Percentiles rank a stretch among this genome's conserved stretches.
Conservation (phyloP, 2,888 invertebrate species). For the Eurytoma californica region DNA sequence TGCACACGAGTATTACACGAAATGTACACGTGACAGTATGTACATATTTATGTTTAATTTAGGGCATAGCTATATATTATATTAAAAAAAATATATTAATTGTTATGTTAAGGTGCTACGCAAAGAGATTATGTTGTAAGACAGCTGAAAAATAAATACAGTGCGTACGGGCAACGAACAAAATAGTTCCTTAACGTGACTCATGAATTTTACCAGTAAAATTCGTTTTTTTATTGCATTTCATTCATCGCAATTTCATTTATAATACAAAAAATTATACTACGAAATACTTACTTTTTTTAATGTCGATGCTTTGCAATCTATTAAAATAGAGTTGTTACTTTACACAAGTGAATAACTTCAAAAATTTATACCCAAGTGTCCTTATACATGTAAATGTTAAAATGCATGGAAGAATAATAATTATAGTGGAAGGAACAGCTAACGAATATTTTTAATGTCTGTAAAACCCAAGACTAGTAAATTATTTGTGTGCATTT, state of each 20-base stretch:
- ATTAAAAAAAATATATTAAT: background rate
- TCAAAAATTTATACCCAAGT: conserved; percentile 26
- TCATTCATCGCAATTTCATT: conserved; percentile 30
- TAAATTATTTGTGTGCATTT: conserved; percentile 46
- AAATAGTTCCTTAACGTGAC: conserved; percentile 48
- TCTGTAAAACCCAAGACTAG: conserved; percentile 38
- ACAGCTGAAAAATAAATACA: conserved; percentile 11
- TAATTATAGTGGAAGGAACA: background rate
- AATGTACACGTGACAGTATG: conserved; percentile 51
- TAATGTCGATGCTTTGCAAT: conserved; percentile 9
- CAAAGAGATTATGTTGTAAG: conserved; percentile 47
- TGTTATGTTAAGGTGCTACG: conserved; percentile 46
- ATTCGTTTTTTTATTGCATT: conserved; percentile 27
- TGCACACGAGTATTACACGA: conserved; percentile 48
- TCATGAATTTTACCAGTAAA: conserved; percentile 33
- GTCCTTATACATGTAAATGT: conserved; percentile 30
- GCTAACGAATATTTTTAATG: conserved; percentile 7
- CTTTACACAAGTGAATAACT: background rate
- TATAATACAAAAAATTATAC: conserved; percentile 3
- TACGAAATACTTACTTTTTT: too few species aligned
- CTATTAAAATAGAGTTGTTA: conserved; percentile 9
- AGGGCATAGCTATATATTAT: conserved; percentile 8
- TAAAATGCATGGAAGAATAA: conserved; percentile 15
- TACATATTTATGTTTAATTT: conserved; percentile 52
- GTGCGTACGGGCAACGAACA: conserved; percentile 20